Evolutionary conservation across 2,888 invertebrate genomes (phyloP), one percentile per base, ranked within the genome.

Genomic region (Drosophila subsilvestris): DNA sequence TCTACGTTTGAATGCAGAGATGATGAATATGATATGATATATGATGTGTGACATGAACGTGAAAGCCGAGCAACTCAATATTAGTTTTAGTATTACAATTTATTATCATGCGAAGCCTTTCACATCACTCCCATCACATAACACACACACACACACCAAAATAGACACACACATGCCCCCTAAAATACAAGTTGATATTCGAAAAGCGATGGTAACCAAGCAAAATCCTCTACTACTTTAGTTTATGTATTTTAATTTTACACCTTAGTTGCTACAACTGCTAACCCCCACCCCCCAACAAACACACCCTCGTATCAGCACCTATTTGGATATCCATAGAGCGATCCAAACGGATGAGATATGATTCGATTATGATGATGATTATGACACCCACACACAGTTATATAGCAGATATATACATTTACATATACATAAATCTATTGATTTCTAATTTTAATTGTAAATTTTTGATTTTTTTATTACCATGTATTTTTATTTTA

Each of bases 61-160:
- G 81, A 80, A 80, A 71, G 84, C 84, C 84, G 85, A 83, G 82
- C 82, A 83, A 86, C 82, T 83, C 86, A 84, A 83, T 83, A 83
- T 83, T 82, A 82, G 82, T 80, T 76, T 57, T 82, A 82, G 84
- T 76, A 83, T 77, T 83, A 86, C 68, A 77, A 76, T 84, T 78
- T 79, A 81, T 76, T 69, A 79, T 74, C 49, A 71, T 54, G 57
- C 63, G 80, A 82, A 78, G 73, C 65, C 57, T 61, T 63, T 53
- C 62, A 73, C 50, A 37, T 27, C n/a, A 37, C 37, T 37, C 37
- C 37, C 54, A 48, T 57, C 62, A 59, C 75, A 50, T 53, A 66
- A 63, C 51, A 56, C n/a, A n/a, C n/a, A n/a, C n/a, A n/a, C n/a
- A n/a, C n/a, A n/a, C 60, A 49, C 32, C 32, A 32, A 32, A 32